Evolutionary conservation across 2,888 invertebrate genomes (phyloP).

Genomic region (Protodeltote pygarga): DNA sequence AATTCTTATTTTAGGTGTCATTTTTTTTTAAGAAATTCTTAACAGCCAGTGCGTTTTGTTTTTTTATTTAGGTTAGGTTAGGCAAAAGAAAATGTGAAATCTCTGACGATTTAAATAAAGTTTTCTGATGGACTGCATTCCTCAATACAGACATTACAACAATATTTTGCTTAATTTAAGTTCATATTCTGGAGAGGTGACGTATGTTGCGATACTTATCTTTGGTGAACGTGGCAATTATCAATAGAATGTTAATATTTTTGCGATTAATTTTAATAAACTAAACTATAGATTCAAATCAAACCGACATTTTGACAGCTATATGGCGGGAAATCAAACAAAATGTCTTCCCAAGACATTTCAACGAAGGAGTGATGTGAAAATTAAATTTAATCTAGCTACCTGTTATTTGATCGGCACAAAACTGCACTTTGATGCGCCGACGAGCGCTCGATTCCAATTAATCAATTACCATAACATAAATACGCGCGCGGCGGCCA

Average conservation of each 20-base stretch:
- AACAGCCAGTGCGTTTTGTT: constrained; percentile 5
- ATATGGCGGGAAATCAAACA: constrained; percentile 47
- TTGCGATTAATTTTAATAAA: no score
- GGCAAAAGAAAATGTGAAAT: no score
- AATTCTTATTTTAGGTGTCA: constrained; percentile 30
- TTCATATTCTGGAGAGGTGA: no score
- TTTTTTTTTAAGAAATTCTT: neutral
- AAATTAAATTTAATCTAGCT: constrained; percentile 45
- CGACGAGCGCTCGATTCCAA: constrained; percentile 56
- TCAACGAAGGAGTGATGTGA: constrained; percentile 42
- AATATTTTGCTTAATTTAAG: no score
- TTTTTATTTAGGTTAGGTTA: neutral
- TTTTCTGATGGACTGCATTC: no score
- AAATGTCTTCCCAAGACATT: constrained; percentile 47
- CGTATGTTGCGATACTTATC: no score
- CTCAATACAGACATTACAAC: no score
- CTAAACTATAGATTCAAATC: constrained; percentile 16
- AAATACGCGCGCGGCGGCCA: constrained; percentile 48
- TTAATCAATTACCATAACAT: constrained; percentile 61
- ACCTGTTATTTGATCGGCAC: constrained; percentile 47
- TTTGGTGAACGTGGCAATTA: no score
- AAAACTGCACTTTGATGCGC: constrained; percentile 53
- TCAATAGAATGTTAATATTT: no score
- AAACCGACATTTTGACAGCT: constrained; percentile 30
- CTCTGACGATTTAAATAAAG: no score